Conservation (phyloP, 1,140 invertebrate genomes). For the Ridgeia piscesae region DNA sequence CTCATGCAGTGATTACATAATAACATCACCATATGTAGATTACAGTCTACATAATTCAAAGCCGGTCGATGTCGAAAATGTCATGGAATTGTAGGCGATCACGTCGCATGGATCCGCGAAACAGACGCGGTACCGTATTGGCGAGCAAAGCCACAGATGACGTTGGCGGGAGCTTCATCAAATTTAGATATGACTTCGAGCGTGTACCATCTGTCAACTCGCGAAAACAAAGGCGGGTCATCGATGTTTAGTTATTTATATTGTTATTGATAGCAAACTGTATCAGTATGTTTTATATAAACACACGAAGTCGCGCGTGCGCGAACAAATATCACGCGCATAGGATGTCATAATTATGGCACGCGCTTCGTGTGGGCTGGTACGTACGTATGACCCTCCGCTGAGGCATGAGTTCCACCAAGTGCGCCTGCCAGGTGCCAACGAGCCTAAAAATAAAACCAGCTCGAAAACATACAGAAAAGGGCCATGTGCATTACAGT, state of each 20-base stretch:
- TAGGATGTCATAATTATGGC: too few species aligned
- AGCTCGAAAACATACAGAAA: too few species aligned
- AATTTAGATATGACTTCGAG: not conserved
- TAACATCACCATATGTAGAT: not conserved
- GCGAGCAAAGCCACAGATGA: not conserved
- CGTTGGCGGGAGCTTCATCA: not conserved
- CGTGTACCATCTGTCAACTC: not conserved
- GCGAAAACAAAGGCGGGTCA: not conserved
- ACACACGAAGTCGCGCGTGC: too few species aligned
- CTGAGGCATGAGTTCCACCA: too few species aligned
- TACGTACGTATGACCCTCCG: too few species aligned
- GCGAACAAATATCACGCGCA: too few species aligned
- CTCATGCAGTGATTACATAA: not conserved
- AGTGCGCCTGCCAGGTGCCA: too few species aligned
- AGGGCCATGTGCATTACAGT: too few species aligned
- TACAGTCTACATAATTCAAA: not conserved
- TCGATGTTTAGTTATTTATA: not conserved
- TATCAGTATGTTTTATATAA: too few species aligned
- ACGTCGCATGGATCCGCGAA: not conserved
- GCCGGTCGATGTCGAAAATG: not conserved
- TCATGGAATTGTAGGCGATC: not conserved
- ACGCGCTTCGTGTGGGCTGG: too few species aligned
- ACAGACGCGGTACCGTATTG: not conserved
- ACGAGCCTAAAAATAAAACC: too few species aligned
- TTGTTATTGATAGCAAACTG: too few species aligned